Evolutionary conservation across 2,113 vertebrate species (phyloP), one percentile per base, ranked within the genome.

Genomic region (Anser brachyrhynchus): DNA sequence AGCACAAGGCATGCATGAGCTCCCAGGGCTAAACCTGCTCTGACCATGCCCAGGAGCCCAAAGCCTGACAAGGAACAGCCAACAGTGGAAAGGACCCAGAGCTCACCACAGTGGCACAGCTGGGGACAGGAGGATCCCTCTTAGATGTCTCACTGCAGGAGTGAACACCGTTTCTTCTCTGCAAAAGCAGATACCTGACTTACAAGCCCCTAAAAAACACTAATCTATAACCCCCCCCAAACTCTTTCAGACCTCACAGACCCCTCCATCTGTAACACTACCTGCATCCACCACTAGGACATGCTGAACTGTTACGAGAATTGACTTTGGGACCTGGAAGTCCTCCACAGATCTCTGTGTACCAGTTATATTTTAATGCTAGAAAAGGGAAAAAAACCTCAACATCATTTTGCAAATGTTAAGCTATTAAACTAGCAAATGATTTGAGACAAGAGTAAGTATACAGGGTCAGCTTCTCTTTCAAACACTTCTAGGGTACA

Each of bases 371-470:
- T 90, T 90, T 91, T 83, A 93, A 93, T 94, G 84, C 82, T 70
- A 35, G 81, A 79, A 85, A 83, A 35, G 33, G 15, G 39, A 41
- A 91, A 85, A 91, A 85, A 85, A 96, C 76, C 84, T 77, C 94
- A 94, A 95, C 89, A 90, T 95, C 79, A 91, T 96, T 95, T 95
- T 96, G 91, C 78, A 96, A 96, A 95, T 93, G 89, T 88, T 96
- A 95, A 96, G 95, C 89, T 93, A 96, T 95, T 96, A 96, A 97
- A 96, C 79, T 91, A 78, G 95, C 82, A 95, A 96, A 96, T 96
- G 84, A 95, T 92, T 96, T 96, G 94, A 96, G 95, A 96, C 90
- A 95, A 92, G 89, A 95, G 64, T 86, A 88, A 75, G 91, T 73
- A 69, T 84, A 95, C 39, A 1, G 72, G 94, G 95, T 91, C 93